Conservation (phyloP, 2,888 invertebrate species). For the Pammene fasciana region DNA sequence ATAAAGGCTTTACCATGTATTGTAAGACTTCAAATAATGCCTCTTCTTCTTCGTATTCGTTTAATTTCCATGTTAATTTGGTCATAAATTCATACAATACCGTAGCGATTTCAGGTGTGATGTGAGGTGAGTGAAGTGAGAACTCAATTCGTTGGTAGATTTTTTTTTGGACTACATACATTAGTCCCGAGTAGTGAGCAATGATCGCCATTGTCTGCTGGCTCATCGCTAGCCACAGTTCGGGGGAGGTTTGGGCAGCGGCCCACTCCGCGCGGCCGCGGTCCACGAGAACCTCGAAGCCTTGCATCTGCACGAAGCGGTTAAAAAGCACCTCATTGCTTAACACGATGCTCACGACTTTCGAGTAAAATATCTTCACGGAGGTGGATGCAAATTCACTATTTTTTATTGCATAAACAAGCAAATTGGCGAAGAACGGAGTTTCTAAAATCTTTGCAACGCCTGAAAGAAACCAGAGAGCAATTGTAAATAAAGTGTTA, state of each 20-base stretch:
- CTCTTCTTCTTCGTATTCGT: conserved; percentile 51
- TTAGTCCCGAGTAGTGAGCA: conserved; percentile 52
- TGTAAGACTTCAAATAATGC: conserved; percentile 49
- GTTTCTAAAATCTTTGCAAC: conserved; percentile 53
- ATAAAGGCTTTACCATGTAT: conserved; percentile 50
- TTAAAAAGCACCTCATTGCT: conserved; percentile 57
- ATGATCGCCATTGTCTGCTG: conserved; percentile 48
- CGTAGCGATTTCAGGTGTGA: conserved; percentile 43
- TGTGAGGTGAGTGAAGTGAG: conserved; percentile 40
- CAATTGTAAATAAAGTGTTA: neutral
- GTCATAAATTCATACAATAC: conserved; percentile 50
- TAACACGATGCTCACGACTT: conserved; percentile 51
- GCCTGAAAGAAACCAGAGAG: conserved; percentile 48
- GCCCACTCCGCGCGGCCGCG: conserved; percentile 35
- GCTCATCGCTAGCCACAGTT: conserved; percentile 47
- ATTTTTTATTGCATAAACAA: conserved; percentile 49
- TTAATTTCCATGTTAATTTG: conserved; percentile 51
- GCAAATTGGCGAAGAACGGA: conserved; percentile 54
- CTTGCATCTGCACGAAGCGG: conserved; percentile 50
- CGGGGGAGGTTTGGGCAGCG: conserved; percentile 39
- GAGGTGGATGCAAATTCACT: conserved; percentile 47
- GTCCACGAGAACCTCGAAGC: conserved; percentile 37
- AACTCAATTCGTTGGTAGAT: conserved; percentile 48
- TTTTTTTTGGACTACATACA: conserved; percentile 46
- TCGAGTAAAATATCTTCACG: conserved; percentile 52